Evolutionary conservation across 2,797 vertebrate genomes (phyloP), one percentile per base, ranked within the genome.

Genomic region (Champsocephalus gunnari): DNA sequence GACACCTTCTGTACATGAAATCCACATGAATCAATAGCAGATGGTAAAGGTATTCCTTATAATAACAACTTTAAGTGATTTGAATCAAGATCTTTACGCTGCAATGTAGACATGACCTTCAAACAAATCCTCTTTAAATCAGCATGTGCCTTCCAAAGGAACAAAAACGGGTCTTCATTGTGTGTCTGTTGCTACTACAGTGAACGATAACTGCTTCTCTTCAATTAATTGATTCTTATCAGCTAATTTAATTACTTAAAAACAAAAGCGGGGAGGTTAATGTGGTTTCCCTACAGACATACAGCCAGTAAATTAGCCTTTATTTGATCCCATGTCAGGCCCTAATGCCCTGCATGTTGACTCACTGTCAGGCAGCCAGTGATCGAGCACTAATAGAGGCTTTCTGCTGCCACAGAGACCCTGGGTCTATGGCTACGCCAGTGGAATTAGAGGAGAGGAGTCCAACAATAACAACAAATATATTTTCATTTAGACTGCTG

Each of bases 401-500:
- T 91, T 92, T 92, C 83, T 92, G 87, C 87, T 89, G 84, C 88
- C 84, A 83, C 48, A 91, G 85, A 82, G 79, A 84, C 86, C 87
- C 80, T 65, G 85, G 81, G 78, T 86, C 85, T 82, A 8, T 79
- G 77, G 73, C 84, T 84, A 75, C 62, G 85, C 89, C 88, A 88
- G 87, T 74, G 76, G 80, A 92, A 88, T 82, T 63, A 61, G 64
- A 84, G 66, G 64, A 61, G 71, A 59, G 84, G 62, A 61, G 62
- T 90, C 92, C 93, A 93, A 93, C 55, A 49, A 84, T 88, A 93
- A 91, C 86, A 93, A 91, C 90, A 93, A 93, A 92, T 92, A 90
- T 92, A 87, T 93, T 92, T 92, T 93, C 88, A 86, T 92, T 93
- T 90, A 73, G 83, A 80, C 87, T 80, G 76, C 76, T 81, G 86